These are phyloP conservation scores for Gymnocypris eckloni DNA, from an alignment of 2,797 vertebrate species.

Conservation along the genomic window DNA sequence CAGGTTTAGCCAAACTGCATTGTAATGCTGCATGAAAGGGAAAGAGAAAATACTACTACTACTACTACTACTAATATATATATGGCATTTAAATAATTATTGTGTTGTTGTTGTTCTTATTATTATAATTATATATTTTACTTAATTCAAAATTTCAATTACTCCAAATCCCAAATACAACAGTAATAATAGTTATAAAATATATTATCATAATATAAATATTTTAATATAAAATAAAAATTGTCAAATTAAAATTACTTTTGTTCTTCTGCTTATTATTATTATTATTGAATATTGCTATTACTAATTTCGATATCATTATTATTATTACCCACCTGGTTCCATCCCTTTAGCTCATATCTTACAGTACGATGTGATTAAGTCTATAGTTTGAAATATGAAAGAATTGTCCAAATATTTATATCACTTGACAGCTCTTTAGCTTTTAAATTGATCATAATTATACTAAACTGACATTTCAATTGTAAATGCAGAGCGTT, in stretches of 20 bases:
- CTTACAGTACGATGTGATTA: background rate
- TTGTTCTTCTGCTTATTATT: no score
- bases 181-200: background rate
- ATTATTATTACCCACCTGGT: background rate
- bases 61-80: background rate
- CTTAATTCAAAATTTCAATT: background rate
- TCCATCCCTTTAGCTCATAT: background rate
- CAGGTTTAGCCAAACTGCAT: background rate
- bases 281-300: background rate
- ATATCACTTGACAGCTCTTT: background rate
- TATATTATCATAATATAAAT: no score
- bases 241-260: background rate
- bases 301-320: background rate
- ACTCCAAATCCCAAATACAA: background rate
- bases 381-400: background rate
- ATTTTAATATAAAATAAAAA: no score
- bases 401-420: background rate
- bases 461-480: conserved; percentile 23
- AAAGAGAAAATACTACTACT: background rate
- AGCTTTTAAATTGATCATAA: background rate
- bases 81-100: background rate
- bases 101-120: no score
- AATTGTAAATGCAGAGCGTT: background rate
- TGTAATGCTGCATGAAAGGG: background rate
- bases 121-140: no score